Evolutionary conservation across 2,113 vertebrate species (phyloP), one percentile per base, ranked within the genome.

Genomic region (Sminthopsis crassicaudata): DNA sequence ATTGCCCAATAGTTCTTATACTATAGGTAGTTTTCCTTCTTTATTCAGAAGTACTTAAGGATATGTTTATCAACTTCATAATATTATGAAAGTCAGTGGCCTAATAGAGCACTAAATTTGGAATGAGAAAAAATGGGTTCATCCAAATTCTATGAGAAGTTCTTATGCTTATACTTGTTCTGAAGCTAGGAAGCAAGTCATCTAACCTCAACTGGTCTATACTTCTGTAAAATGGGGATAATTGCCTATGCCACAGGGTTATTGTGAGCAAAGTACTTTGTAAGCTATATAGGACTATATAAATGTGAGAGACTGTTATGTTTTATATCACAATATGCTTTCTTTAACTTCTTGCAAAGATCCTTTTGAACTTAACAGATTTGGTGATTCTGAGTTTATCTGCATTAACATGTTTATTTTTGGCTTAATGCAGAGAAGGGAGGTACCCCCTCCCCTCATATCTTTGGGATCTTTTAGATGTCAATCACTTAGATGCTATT

Each of bases 1-100:
- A n/a, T 76, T 96, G 19, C 84, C 91, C 93, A 92, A 14, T 95
- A 96, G 84, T 94, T 97, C 24, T 91, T 94, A 46, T 50, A 50
- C 36, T 95, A 42, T 60, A 89, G 48, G 5, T 42, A 90, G 52
- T 96, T 96, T 96, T 89, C n/a, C 36, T 30, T 93, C 93, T 96
- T 95, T 93, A 25, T 27, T 96, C 94, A 52, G 48, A 89, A 91
- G 26, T 91, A 67, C 10, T 89, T 24, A 95, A 91, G 19, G 19
- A 84, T 84, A 19, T 84, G n/a, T 23, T 84, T 84, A 84, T 84
- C 67, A 42, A 42, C n/a, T 42, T 84, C 67, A 23, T 84, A 84
- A n/a, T 42, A 42, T 84, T 84, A 84, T 84, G n/a, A 84, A 84
- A 42, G 7, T 42, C 36, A 84, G 67, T 84, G 67, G 16, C 42